Percentiles rank a stretch among this genome's conserved stretches.
phyloP scores from a whole-genome alignment of 2,797 vertebrate species.

The Sebastes kiyomatsui region DNA sequence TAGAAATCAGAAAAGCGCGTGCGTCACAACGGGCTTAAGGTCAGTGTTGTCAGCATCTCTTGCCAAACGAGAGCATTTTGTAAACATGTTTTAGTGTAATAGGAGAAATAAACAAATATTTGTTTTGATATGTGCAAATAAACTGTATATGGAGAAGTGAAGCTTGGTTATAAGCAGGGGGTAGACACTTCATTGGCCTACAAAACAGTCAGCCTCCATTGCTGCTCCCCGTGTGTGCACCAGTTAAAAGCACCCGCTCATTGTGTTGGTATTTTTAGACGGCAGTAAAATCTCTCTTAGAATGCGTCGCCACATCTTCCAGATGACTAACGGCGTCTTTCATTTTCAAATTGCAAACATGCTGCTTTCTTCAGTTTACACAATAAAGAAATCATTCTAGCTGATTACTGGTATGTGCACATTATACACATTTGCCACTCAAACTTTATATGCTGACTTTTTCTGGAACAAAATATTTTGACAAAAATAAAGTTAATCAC shows the following conservation, averaged over 20 bases:
- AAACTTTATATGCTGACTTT: not conserved
- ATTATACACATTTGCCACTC: not conserved
- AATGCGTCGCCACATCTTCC: not conserved
- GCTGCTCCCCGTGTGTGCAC: conserved; percentile 2
- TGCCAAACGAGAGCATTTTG: conserved; percentile 40
- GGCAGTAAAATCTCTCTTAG: not conserved
- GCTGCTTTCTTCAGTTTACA: not conserved
- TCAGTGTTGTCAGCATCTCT: conserved; percentile 44
- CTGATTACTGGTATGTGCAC: not conserved
- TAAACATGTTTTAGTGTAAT: conserved; percentile 26
- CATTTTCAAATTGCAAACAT: not conserved
- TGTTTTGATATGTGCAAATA: conserved; percentile 40
- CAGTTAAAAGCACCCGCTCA: conserved; percentile 2
- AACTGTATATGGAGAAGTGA: conserved; percentile 6
- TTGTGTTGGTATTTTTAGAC: conserved; percentile 34
- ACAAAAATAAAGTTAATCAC: conserved; percentile 3
- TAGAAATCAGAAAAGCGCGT: conserved; percentile 47
- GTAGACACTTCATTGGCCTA: conserved; percentile 4
- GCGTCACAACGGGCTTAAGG: conserved; percentile 45
- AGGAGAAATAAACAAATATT: conserved; percentile 36
- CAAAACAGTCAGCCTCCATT: conserved; percentile 13
- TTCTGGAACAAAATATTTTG: not conserved
- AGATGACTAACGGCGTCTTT: conserved; percentile 9
- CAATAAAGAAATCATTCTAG: not conserved
- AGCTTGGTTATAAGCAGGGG: not conserved